Evolutionary conservation across 2,888 invertebrate species (phyloP), one percentile per base, ranked within the genome.

Genomic region (Himalopsyche tibetana): DNA sequence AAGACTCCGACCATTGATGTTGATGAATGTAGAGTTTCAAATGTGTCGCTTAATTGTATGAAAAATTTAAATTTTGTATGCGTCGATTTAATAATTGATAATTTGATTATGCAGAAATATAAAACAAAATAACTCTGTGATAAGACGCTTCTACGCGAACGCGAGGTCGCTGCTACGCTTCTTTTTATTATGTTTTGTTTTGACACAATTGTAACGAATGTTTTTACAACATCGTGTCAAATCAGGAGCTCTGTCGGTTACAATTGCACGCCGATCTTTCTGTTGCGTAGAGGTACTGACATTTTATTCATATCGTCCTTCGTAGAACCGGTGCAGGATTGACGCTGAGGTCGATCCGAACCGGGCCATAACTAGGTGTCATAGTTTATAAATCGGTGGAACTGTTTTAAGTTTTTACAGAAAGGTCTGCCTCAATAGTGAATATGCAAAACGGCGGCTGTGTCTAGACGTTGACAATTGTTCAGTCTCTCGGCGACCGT

Each of bases 91-190:
- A 74, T 74, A 15, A 74, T 38, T 36, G 4, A 36, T 15, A 74
- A 74, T 36, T 12, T 36, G 28, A 28, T 12, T 15, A 15, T 36
- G 36, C 15, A 36, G 9, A 74, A 74, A 63, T 19, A 28, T 19
- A 19, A 63, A 63, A 63, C 63, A 63, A 63, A 74, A 74, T 74
- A 74, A 74, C 36, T 74, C 74, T 74, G 74, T 74, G 74, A 74
- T 74, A 74, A 28, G 28, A 74, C 12, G 28, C 28, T 38, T 74
- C 12, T 5, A 38, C 38, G 38, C 12, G 38, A 74, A 36, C 28
- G 28, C 36, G 36, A 74, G 74, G 74, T 74, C 15, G 74, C 38
- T 38, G 74, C 74, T 12, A 36, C 74, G 4, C 28, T 74, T 36
- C 38, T 3, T 74, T 74, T 74, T 74, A 74, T 36, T 74, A 51